Percentiles rank a stretch among this genome's conserved stretches.
Conservation (phyloP, 2,888 invertebrate genomes). For the Pterostichus madidus region DNA sequence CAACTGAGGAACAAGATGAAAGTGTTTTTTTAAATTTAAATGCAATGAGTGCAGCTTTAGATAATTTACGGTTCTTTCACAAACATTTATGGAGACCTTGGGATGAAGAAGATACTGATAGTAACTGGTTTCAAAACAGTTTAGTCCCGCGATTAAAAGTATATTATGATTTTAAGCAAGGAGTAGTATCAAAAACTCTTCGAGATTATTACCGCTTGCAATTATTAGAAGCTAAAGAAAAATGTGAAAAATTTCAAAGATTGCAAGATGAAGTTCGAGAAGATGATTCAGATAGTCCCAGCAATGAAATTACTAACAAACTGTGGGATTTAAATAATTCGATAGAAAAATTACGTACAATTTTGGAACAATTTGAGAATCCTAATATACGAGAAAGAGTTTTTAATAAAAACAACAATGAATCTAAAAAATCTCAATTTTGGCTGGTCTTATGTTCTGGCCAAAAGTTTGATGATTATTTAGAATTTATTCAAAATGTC, state of each 20-base stretch:
- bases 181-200: constrained; percentile 77
- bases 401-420: constrained; percentile 70
- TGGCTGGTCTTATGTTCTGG: constrained; percentile 78
- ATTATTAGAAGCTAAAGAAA: constrained; percentile 78
- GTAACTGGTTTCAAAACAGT: constrained; percentile 81
- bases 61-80: constrained; percentile 84
- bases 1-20: constrained; percentile 82
- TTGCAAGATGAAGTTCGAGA: constrained; percentile 72
- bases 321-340: constrained; percentile 77
- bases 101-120: constrained; percentile 83
- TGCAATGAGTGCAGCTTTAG: constrained; percentile 82
- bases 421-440: constrained; percentile 70
- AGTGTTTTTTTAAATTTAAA: constrained; percentile 80
- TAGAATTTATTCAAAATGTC: constrained; percentile 76
- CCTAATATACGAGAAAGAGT: constrained; percentile 79
- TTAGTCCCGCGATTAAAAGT: constrained; percentile 79
- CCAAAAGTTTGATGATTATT: constrained; percentile 77
- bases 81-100: constrained; percentile 85
- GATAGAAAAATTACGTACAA: constrained; percentile 78
- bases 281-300: constrained; percentile 74
- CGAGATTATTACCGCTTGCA: constrained; percentile 79
- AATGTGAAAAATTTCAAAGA: constrained; percentile 76
- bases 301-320: constrained; percentile 75
- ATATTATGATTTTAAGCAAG: constrained; percentile 81
- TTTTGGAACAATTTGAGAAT: constrained; percentile 82